phyloP scores from a whole-genome alignment of 92 coral and sea anemone species.

The Epizoanthus ramosus region DNA sequence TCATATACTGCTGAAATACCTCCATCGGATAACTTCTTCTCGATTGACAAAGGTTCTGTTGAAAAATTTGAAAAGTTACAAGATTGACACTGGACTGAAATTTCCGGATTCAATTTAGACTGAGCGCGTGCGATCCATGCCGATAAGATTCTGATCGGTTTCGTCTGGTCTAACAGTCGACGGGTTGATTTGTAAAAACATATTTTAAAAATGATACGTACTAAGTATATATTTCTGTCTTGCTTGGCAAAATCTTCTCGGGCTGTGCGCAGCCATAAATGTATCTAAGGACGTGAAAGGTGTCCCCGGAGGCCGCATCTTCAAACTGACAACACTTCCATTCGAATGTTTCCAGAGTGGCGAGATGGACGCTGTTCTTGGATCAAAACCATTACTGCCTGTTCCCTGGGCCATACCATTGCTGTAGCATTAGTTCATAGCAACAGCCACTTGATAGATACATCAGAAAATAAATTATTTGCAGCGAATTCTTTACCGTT shows the following conservation, averaged over 20 bases:
- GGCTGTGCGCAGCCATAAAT: slow-evolving; percentile 97
- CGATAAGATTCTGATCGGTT: neutral
- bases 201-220: slow-evolving; percentile 44
- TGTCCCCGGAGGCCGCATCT: slow-evolving; percentile 81
- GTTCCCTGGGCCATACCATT: slow-evolving; percentile 79
- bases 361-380: slow-evolving; percentile 70
- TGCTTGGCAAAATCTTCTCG: slow-evolving; percentile 85
- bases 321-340: slow-evolving; percentile 77
- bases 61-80: slow-evolving; percentile 6
- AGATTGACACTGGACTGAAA: neutral
- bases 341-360: slow-evolving; percentile 89
- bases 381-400: slow-evolving; percentile 63
- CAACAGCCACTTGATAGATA: slow-evolving; percentile 25
- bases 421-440: slow-evolving; percentile 58
- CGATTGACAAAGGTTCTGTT: slow-evolving; percentile 87
- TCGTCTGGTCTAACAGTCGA: too few species aligned
- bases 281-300: slow-evolving; percentile 90
- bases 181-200: neutral
- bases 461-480: slow-evolving; percentile 37
- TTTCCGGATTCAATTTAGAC: slow-evolving; percentile 1
- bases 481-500: slow-evolving; percentile 19
- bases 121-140: slow-evolving; percentile 1
- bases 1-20: slow-evolving; percentile 70
- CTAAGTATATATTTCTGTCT: slow-evolving; percentile 93
- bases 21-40: slow-evolving; percentile 72